Evolutionary conservation across 2,113 vertebrate species (phyloP).

Genomic region (Coryphaenoides rupestris): DNA sequence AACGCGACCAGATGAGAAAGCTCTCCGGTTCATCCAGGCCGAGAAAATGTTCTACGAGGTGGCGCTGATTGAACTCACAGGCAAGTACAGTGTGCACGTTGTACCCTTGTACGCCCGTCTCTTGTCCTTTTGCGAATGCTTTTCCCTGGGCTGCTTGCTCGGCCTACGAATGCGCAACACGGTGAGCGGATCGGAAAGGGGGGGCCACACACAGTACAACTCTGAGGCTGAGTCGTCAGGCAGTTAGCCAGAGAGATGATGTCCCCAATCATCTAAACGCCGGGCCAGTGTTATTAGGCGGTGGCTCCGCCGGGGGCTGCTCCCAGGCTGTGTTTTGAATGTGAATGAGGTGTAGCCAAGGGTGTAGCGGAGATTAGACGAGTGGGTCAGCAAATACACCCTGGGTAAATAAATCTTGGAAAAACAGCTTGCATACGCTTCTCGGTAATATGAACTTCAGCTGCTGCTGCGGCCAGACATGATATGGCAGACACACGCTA

Average conservation of each 20-base stretch:
- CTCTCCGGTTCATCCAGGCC: constrained; percentile 69
- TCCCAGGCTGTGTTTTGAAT: background rate
- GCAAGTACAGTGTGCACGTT: too few species aligned
- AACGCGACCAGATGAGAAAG: constrained; percentile 77
- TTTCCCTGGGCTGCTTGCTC: too few species aligned
- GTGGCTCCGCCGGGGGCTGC: too few species aligned
- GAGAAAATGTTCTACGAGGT: constrained; percentile 79
- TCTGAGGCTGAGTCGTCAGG: too few species aligned
- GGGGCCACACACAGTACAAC: too few species aligned
- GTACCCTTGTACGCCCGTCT: too few species aligned
- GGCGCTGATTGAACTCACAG: constrained; percentile 74
- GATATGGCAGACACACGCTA: background rate
- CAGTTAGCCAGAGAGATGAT: too few species aligned
- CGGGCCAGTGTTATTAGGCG: too few species aligned
- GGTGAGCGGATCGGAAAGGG: too few species aligned
- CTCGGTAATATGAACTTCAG: background rate
- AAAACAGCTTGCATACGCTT: background rate
- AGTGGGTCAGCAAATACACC: background rate
- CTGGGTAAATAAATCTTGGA: background rate
- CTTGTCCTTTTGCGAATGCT: too few species aligned
- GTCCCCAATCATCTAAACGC: too few species aligned
- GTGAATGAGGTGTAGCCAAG: background rate
- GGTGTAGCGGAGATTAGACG: background rate
- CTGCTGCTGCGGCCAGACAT: background rate
- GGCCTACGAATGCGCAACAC: too few species aligned